Base-by-base conservation (phyloP, 2,113 vertebrate species). In the Meriones unguiculatus region DNA sequence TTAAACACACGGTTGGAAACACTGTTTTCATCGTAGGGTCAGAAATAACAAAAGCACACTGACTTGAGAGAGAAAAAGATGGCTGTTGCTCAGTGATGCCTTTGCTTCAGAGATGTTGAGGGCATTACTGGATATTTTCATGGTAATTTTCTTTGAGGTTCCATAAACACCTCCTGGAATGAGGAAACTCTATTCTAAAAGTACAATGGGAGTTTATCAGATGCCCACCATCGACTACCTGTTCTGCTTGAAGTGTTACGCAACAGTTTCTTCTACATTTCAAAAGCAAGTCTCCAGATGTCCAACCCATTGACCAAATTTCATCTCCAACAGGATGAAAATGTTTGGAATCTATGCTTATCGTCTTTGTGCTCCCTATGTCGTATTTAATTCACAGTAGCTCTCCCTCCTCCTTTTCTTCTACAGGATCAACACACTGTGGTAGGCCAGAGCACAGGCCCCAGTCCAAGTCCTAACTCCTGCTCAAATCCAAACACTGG, bases 381-480 rank as follows among this genome's bases (percentile, higher is more conserved):
- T 98, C 89, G 97, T 95, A 95, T 97, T 97, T 97, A 91, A 97
- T 97, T 98, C 95, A 98, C 96, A 96, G 98, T 1, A 0, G 59
- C 92, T 82, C 35, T 5, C 70, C 35, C 25, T 20, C 20, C 25
- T 17, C 54, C 93, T 96, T 95, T 96, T 98, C 98, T 97, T 97
- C 97, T 97, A 93, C 96, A 99, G 99, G 98, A 99, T 98, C 99
- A 99, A 97, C 98, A 99, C 89, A 96, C 98, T 92, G 98, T 98
- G 97, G 97, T 98, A 95, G 97, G 98, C 97, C 98, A 99, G 97
- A 98, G 96, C 95, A 50, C 98, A 88, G 98, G 98, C 97, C 96
- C 97, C 98, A 98, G 98, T 96, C 98, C 98, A 97, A 98, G 90
- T 94, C 97, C 96, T 97, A 99, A 97, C 98, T 98, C 96, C 98